phyloP scores from a whole-genome alignment of 1,140 invertebrate species.

The Contarinia nasturtii region DNA sequence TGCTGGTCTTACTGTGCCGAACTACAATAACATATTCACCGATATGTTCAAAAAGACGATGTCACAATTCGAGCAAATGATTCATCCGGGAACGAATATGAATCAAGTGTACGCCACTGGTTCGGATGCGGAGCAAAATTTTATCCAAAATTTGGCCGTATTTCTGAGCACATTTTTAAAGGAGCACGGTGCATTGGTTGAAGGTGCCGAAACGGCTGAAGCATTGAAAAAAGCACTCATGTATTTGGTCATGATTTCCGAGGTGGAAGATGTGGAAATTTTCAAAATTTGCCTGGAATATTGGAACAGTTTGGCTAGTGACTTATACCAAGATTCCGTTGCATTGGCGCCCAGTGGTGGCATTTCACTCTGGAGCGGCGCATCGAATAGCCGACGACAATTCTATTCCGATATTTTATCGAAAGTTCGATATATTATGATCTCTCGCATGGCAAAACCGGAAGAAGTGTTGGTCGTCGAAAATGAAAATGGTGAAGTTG shows the following conservation, averaged over 20 bases:
- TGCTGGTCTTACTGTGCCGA: slow-evolving; percentile 65
- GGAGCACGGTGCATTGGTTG: slow-evolving; percentile 79
- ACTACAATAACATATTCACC: slow-evolving; percentile 86
- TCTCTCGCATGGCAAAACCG: slow-evolving; percentile 98
- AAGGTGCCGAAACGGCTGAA: slow-evolving; percentile 52
- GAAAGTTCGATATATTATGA: slow-evolving; percentile 95
- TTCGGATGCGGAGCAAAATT: slow-evolving; percentile 93
- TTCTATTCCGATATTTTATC: slow-evolving; percentile 68
- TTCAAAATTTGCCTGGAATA: slow-evolving; percentile 99
- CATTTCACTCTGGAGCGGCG: slow-evolving; percentile 23
- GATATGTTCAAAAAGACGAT: slow-evolving; percentile 78
- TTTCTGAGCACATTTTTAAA: slow-evolving; percentile 95
- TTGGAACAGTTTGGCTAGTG: slow-evolving; percentile 85
- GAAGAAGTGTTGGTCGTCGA: slow-evolving; percentile 99
- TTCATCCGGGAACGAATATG: slow-evolving; percentile 80
- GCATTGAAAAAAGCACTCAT: slow-evolving; percentile 66
- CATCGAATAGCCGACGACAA: slow-evolving; percentile 31
- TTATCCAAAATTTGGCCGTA: slow-evolving; percentile 95
- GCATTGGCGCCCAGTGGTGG: slow-evolving; percentile 26
- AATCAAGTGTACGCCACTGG: slow-evolving; percentile 83
- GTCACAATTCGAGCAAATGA: slow-evolving; percentile 78
- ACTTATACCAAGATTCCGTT: slow-evolving; percentile 70
- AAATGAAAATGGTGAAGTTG: slow-evolving; percentile 99
- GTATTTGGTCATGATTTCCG: slow-evolving; percentile 91
- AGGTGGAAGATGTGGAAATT: slow-evolving; percentile 98